Evolutionary conservation across 2,797 vertebrate species (phyloP).

Genomic region (Siniperca undulata): DNA sequence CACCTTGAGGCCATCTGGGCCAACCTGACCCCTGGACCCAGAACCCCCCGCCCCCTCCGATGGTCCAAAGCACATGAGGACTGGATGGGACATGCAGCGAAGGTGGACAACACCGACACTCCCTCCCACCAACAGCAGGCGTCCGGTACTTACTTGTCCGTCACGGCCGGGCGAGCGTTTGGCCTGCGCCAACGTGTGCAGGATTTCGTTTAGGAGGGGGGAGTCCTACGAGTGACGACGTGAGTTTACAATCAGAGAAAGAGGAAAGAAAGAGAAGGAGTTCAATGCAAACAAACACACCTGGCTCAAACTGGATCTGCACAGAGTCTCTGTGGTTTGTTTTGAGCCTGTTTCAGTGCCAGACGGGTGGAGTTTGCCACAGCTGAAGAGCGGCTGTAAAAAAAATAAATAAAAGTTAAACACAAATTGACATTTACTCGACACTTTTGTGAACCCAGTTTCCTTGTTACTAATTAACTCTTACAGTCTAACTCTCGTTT

Average conservation of each 20-base stretch:
- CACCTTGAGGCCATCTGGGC: conserved; percentile 44
- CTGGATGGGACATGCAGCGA: conserved; percentile 76
- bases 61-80: conserved; percentile 69
- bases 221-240: conserved; percentile 79
- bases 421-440: too few species aligned
- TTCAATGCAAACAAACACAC: conserved; percentile 59
- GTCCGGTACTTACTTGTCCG: conserved; percentile 82
- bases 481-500: too few species aligned
- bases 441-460: not conserved
- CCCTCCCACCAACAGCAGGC: conserved; percentile 61
- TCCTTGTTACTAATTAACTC: not conserved
- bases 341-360: not conserved
- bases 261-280: conserved; percentile 65
- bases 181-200: conserved; percentile 82
- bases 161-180: conserved; percentile 63
- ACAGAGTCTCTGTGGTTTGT: not conserved
- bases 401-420: too few species aligned
- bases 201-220: conserved; percentile 87
- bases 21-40: conserved; percentile 38
- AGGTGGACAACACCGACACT: conserved; percentile 56
- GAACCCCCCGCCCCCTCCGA: conserved; percentile 38
- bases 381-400: not conserved
- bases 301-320: not conserved
- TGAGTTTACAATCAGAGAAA: conserved; percentile 57
- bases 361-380: conserved; percentile 8